A percentile compares a stretch with the other conserved stretches of the same genome.
Conservation (phyloP, 1,140 invertebrate species). For the Latrodectus geometricus region DNA sequence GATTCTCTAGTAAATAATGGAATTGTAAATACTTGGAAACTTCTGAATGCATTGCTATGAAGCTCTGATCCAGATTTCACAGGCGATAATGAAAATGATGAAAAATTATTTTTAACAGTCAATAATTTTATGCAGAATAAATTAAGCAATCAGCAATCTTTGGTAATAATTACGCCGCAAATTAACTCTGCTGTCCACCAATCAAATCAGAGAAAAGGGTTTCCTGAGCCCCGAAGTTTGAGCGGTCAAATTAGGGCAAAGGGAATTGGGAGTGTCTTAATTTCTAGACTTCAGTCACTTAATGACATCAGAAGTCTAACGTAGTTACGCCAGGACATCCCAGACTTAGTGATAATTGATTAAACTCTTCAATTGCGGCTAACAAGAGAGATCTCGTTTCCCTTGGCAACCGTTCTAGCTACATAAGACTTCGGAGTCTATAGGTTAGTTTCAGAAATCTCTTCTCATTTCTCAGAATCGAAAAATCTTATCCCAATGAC, state of each 20-base stretch:
- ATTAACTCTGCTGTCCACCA: slow-evolving; percentile 1
- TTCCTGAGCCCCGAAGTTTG: neutral
- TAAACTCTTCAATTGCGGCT: slow-evolving; percentile 45
- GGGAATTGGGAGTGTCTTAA: slow-evolving; percentile 28
- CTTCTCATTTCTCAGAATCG: too few species aligned
- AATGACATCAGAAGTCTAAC: slow-evolving; percentile 42
- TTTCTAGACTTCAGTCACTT: slow-evolving; percentile 38
- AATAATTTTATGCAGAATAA: slow-evolving; percentile 1
- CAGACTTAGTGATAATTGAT: slow-evolving; percentile 36
- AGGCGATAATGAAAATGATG: too few species aligned
- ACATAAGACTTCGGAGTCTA: neutral
- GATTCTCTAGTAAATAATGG: too few species aligned
- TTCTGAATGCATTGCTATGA: too few species aligned
- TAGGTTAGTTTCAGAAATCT: too few species aligned
- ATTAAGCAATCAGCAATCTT: neutral
- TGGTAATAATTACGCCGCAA: neutral
- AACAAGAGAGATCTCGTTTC: slow-evolving; percentile 31
- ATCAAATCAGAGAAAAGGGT: neutral
- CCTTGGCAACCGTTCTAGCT: slow-evolving; percentile 10
- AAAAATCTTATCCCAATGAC: too few species aligned
- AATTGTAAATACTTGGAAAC: too few species aligned
- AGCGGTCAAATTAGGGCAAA: neutral
- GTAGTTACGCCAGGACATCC: slow-evolving; percentile 40
- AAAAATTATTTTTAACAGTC: neutral
- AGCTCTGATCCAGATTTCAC: too few species aligned